A percentile compares a stretch with the other conserved stretches of the same genome.
Evolutionary conservation across 1,140 invertebrate genomes (phyloP).

Genomic region (Helicorthomorpha holstii): DNA sequence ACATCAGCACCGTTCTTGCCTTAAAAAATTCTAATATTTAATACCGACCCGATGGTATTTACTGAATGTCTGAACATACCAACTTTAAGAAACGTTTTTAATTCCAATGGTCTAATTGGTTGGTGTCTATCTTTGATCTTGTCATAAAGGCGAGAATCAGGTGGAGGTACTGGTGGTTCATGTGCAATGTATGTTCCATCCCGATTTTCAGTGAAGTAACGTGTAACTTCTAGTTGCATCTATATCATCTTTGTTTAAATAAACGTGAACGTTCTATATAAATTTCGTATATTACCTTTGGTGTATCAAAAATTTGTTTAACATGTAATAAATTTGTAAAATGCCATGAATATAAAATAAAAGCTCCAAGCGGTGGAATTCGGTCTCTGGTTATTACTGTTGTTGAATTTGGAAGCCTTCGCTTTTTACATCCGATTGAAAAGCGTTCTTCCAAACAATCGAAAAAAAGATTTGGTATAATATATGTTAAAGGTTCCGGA

Average conservation of each 20-base stretch:
- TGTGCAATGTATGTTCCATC: slow-evolving; percentile 46
- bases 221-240: slow-evolving; percentile 43
- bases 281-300: slow-evolving; percentile 28
- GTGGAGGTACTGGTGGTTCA: slow-evolving; percentile 33
- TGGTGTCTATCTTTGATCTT: slow-evolving; percentile 24
- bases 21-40: too few relatives aligned
- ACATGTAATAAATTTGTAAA: slow-evolving; percentile 55
- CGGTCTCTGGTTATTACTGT: slow-evolving; percentile 38
- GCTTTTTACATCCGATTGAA: slow-evolving; percentile 42
- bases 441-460: slow-evolving; percentile 50
- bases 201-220: slow-evolving; percentile 45
- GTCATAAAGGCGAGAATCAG: slow-evolving; percentile 27
- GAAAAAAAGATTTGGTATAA: slow-evolving; percentile 50
- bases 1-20: too few relatives aligned
- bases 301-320: slow-evolving; percentile 56
- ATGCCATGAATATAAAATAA: slow-evolving; percentile 55
- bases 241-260: slow-evolving; percentile 17
- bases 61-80: slow-evolving; percentile 28
- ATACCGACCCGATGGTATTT: not conserved
- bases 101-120: slow-evolving; percentile 39
- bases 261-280: not conserved
- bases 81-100: slow-evolving; percentile 53
- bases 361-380: slow-evolving; percentile 44
- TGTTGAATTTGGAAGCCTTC: slow-evolving; percentile 44
- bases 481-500: slow-evolving; percentile 50